A percentile compares a stretch with the other conserved stretches of the same genome.
phyloP scores from a whole-genome alignment of 2,888 invertebrate genomes.

The Gasteruption jaculator region DNA sequence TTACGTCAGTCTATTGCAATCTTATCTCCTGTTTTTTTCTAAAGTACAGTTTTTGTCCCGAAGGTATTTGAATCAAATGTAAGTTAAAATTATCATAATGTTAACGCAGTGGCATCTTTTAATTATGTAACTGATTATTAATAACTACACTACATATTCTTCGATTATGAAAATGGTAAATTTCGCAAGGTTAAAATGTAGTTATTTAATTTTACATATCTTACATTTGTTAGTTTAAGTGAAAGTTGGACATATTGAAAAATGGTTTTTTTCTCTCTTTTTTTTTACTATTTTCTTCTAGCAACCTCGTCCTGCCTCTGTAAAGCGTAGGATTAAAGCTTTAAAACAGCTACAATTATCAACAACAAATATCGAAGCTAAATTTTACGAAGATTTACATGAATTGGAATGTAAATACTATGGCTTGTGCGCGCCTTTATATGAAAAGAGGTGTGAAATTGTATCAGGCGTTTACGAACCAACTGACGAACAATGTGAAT shows the following conservation, averaged over 20 bases:
- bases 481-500: slow-evolving; percentile 81
- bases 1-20: too few relatives aligned
- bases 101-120: too few relatives aligned
- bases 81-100: too few relatives aligned
- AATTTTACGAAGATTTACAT: slow-evolving; percentile 93
- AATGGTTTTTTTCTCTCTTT: not conserved
- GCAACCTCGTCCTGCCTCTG: slow-evolving; percentile 58
- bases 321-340: slow-evolving; percentile 78
- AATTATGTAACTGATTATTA: too few relatives aligned
- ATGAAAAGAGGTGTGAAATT: slow-evolving; percentile 68
- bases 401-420: slow-evolving; percentile 89
- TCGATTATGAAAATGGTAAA: too few relatives aligned
- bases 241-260: too few relatives aligned
- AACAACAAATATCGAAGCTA: slow-evolving; percentile 80
- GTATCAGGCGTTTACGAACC: slow-evolving; percentile 80
- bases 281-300: slow-evolving; percentile 14
- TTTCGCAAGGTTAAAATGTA: too few relatives aligned
- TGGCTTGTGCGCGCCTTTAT: slow-evolving; percentile 70
- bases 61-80: too few relatives aligned
- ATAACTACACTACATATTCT: too few relatives aligned
- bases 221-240: too few relatives aligned
- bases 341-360: slow-evolving; percentile 83
- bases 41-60: too few relatives aligned
- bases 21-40: too few relatives aligned
- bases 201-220: slow-evolving; percentile 1